Evolutionary conservation across 2,888 invertebrate species (phyloP), one percentile per base, ranked within the genome.

Genomic region (Pachliopta kotzebuea): DNA sequence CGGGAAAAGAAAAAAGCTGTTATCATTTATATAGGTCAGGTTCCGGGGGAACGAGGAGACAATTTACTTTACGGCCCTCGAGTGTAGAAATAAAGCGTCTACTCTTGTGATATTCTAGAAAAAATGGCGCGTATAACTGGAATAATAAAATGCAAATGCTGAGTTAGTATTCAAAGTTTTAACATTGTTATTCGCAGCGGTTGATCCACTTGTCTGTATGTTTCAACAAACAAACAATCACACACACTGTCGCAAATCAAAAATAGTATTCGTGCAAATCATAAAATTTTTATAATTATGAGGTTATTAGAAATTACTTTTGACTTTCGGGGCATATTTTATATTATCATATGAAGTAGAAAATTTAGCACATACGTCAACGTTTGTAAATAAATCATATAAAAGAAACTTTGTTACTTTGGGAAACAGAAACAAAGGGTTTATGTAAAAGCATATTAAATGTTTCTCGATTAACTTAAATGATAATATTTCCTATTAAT

Each of bases 1-100:
- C 21, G n/a, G 21, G 21, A 21, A 52, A 52, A 23, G 21, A 52
- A 21, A 49, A 52, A 52, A 20, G 50, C 21, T 21, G 56, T 37
- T 56, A 31, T 45, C 57, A 57, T 45, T 31, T n/a, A 57, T 45
- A 18, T 57, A 57, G 45, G 57, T 45, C 57, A 57, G 21, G 42
- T 42, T 57, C 57, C 21, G 9, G 45, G 45, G 57, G 57, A 56
- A 57, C 37, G 23, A 45, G 21, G 57, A 42, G 57, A 57, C 45
- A 24, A 57, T 57, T 45, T 57, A 57, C 57, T 45, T 45, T 57
- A 37, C 37, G 21, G 45, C 45, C 21, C 57, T 57, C 45, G 45
- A 21, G 37, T 45, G 57, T 45, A 3, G 21, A 20, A 57, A 57
- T 57, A 45, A 45, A 57, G 37, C 42, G 31, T 11, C 20, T 56